Evolutionary conservation across 2,888 invertebrate genomes (phyloP).

Genomic region (Polyommatus icarus): DNA sequence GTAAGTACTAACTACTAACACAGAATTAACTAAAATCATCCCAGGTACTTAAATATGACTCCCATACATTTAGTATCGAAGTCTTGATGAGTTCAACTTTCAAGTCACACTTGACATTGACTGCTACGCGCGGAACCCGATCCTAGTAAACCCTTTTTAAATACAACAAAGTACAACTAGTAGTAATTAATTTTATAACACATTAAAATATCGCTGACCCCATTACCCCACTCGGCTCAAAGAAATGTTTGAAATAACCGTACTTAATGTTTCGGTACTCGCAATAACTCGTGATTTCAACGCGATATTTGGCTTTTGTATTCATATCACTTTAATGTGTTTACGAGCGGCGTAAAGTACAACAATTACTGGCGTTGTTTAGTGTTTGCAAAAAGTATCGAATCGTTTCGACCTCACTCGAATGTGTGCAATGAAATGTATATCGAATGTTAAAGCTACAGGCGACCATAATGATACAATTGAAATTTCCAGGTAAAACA

Average conservation of each 20-base stretch:
- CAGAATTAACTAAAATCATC: too few relatives aligned
- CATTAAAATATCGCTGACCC: conserved; percentile 51
- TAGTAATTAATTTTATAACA: conserved; percentile 1
- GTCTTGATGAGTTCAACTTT: too few relatives aligned
- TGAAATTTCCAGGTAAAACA: conserved; percentile 41
- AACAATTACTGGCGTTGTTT: conserved; percentile 75
- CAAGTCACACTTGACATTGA: too few relatives aligned
- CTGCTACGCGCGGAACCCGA: too few relatives aligned
- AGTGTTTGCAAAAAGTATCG: conserved; percentile 59
- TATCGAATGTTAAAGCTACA: conserved; percentile 22
- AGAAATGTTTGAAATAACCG: conserved; percentile 53
- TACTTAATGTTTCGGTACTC: conserved; percentile 58
- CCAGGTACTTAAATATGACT: too few relatives aligned
- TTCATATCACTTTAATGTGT: conserved; percentile 63
- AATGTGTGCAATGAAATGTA: conserved; percentile 55
- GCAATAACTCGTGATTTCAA: conserved; percentile 71
- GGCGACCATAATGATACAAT: conserved; percentile 61
- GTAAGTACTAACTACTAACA: too few relatives aligned
- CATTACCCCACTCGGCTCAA: conserved; percentile 47
- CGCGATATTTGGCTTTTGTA: conserved; percentile 73
- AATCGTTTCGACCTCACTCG: conserved; percentile 19
- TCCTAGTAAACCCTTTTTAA: background rate
- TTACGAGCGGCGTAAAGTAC: conserved; percentile 71
- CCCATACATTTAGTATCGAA: too few relatives aligned
- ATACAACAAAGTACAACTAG: background rate